Base-by-base conservation (phyloP, 1,140 invertebrate species). In the Megathymus violae region DNA sequence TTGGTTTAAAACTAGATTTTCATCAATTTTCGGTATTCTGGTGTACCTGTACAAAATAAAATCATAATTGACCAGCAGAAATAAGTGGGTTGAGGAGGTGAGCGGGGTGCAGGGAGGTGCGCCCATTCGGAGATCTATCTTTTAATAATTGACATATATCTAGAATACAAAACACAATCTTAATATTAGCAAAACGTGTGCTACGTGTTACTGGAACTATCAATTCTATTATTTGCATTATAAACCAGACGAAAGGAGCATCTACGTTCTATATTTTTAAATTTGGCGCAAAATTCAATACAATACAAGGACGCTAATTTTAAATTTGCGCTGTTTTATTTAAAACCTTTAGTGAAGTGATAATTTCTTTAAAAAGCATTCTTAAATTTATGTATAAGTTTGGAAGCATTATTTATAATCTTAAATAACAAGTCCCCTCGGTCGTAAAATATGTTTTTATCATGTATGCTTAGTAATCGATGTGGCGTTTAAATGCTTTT, bases 401-500 rank as follows among this genome's bases (percentile, higher is more conserved):
- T 4, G 22, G 41, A 9, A 0, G 9, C 14, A 9, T 56, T 15
- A 43, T n/a, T 56, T 56, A 43, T 56, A 6, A 43, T 56, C 27
- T 31, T 31, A 31, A 56, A 27, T 27, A 38, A 27, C 22, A 56
- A 43, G 25, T 27, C 38, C 19, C 41, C 41, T 56, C 51, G 43
- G 38, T 44, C 44, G n/a, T 60, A 38, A 60, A 46, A 60, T 60
- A 60, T 43, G 44, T 48, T 60, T 60, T 60, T 43, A 60, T 60
- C 56, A 46, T 47, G 27, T 27, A 38, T 40, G 34, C 56, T 60
- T 60, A 46, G 56, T 48, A 36, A 48, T 60, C 31, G 9, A 31
- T 60, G 19, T 60, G 27, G 43, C 17, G 38, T 10, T 19, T 22
- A 36, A 0, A 47, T 36, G 15, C 10, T 34, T 59, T 59, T 59